Conservation (phyloP, 2,888 invertebrate species). For the Allolobophora icterica region DNA sequence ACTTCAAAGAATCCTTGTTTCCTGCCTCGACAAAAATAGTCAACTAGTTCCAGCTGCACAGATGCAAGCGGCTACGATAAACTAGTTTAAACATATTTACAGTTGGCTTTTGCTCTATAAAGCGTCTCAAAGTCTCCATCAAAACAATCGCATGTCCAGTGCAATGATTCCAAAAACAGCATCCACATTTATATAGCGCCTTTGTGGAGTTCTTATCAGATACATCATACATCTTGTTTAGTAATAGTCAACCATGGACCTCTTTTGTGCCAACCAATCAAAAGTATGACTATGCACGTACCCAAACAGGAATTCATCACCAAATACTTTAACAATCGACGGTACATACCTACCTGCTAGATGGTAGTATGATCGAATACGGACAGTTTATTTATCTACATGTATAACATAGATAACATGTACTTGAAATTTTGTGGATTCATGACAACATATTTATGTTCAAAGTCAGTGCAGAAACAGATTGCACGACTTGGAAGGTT, state of each 20-base stretch:
- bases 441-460: background rate
- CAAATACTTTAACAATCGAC: background rate
- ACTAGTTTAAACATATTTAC: background rate
- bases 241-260: background rate
- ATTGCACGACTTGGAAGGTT: background rate
- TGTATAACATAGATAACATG: background rate
- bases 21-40: constrained; percentile 1
- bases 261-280: background rate
- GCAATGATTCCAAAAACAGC: background rate
- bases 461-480: background rate
- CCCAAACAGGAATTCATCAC: background rate
- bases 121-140: background rate
- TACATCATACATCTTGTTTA: background rate
- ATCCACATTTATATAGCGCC: background rate
- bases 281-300: background rate
- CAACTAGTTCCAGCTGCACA: background rate
- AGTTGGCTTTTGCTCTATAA: background rate
- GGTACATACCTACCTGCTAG: background rate
- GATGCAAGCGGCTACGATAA: constrained; percentile 7
- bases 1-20: background rate
- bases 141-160: background rate
- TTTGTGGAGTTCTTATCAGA: background rate
- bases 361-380: background rate
- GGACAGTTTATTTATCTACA: background rate
- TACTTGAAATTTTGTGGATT: background rate